phyloP scores from a whole-genome alignment of 2,113 vertebrate genomes.

The Dipodomys merriami region DNA sequence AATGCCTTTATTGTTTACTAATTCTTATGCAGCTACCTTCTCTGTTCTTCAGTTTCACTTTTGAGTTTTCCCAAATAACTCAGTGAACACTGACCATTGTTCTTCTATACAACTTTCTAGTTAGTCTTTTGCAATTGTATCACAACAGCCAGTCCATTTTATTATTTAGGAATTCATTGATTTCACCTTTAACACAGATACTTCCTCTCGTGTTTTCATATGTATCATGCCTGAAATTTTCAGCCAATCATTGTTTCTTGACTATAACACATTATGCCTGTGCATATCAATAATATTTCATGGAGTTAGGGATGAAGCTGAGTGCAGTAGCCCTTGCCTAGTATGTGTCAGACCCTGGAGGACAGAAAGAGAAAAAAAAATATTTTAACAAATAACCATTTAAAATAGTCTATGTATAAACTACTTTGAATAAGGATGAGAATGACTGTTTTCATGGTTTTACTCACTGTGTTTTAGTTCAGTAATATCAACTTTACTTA shows the following conservation, averaged over 20 bases:
- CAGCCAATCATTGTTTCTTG: background rate
- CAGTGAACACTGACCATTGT: background rate
- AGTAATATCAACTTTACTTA: background rate
- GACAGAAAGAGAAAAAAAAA: no score
- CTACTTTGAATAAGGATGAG: background rate
- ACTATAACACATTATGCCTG: background rate
- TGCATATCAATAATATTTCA: background rate
- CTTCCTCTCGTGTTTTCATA: background rate
- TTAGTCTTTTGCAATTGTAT: background rate
- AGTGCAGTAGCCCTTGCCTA: no score
- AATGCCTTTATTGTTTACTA: background rate
- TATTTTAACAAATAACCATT: background rate
- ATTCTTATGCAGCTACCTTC: background rate
- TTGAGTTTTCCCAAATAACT: background rate
- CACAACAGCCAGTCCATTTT: background rate
- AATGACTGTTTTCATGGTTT: background rate
- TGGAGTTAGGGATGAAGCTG: no score
- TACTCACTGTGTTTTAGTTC: background rate
- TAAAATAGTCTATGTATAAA: background rate
- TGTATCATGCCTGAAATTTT: background rate
- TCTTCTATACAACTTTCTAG: background rate
- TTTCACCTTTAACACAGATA: background rate
- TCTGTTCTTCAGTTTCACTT: background rate
- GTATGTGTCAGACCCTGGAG: no score
- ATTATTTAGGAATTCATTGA: background rate